Conservation (phyloP, 2,888 invertebrate species). For the Sclerodermus sp. region DNA sequence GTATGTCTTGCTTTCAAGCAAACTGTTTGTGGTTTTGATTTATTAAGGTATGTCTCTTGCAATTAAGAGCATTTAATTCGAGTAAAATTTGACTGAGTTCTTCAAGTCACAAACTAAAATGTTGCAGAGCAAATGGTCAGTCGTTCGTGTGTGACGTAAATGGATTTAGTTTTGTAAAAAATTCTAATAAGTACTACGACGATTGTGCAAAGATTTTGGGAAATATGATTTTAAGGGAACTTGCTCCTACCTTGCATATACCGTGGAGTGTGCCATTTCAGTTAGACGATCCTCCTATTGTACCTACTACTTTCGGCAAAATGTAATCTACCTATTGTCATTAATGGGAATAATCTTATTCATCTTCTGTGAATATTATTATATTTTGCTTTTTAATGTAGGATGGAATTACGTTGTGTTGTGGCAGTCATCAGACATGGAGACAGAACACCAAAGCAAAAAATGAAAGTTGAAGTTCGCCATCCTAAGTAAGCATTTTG, state of each 20-base stretch:
- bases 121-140: constrained; percentile 88
- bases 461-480: constrained; percentile 99
- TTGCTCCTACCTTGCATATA: constrained; percentile 94
- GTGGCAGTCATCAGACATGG: constrained; percentile 98
- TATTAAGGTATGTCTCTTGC: constrained; percentile 69
- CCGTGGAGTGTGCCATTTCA: constrained; percentile 98
- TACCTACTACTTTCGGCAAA: constrained; percentile 98
- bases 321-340: too few relatives aligned
- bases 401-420: constrained; percentile 88
- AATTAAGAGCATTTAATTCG: too few relatives aligned
- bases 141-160: constrained; percentile 99
- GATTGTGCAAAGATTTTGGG: constrained; percentile 98
- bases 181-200: constrained; percentile 99
- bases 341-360: not conserved
- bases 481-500: constrained; percentile 77
- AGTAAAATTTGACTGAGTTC: too few relatives aligned
- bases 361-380: constrained; percentile 2
- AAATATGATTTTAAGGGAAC: constrained; percentile 93
- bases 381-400: constrained; percentile 31
- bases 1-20: constrained; percentile 96
- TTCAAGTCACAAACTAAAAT: too few relatives aligned
- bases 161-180: constrained; percentile 99
- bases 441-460: constrained; percentile 98
- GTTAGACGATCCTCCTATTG: constrained; percentile 96
- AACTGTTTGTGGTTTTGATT: constrained; percentile 98